A percentile compares a stretch with the other conserved stretches of the same genome.
phyloP scores from a whole-genome alignment of 2,113 vertebrate genomes.

The Urocitellus parryii region DNA sequence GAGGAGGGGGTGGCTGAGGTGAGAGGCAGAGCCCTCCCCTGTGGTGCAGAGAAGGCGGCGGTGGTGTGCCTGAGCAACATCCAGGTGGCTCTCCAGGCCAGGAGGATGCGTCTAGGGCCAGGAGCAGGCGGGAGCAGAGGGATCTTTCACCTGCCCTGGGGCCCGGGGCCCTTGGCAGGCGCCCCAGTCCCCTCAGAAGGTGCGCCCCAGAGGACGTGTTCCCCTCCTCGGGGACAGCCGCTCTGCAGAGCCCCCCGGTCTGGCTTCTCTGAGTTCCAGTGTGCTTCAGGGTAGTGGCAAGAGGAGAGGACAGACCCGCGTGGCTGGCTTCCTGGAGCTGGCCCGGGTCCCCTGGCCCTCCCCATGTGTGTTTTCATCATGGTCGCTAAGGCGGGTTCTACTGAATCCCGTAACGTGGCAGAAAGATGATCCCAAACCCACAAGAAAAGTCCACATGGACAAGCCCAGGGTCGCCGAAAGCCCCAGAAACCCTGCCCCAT shows the following conservation, averaged over 20 bases:
- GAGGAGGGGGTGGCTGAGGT: neutral
- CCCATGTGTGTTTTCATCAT: neutral
- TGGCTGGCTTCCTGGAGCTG: neutral
- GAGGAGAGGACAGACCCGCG: neutral
- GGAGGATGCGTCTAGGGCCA: neutral
- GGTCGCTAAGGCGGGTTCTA: neutral
- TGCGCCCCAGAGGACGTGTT: too few species aligned
- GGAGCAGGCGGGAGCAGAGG: neutral
- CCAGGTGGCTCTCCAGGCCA: neutral
- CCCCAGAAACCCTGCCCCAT: rapidly evolving
- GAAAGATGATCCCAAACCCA: neutral
- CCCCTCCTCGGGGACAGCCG: neutral
- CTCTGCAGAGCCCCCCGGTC: neutral
- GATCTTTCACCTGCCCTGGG: too few species aligned
- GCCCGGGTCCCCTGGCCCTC: neutral
- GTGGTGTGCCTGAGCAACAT: too few species aligned
- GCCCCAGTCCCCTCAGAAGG: neutral
- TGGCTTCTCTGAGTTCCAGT: neutral
- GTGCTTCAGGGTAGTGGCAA: neutral
- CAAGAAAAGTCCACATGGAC: neutral
- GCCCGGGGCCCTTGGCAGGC: neutral
- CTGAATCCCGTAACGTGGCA: neutral
- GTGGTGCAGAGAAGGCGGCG: neutral
- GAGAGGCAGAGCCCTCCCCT: neutral
- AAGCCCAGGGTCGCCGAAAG: too few species aligned